Conservation (phyloP, 2,113 vertebrate species). For the Oreochromis aureus region DNA sequence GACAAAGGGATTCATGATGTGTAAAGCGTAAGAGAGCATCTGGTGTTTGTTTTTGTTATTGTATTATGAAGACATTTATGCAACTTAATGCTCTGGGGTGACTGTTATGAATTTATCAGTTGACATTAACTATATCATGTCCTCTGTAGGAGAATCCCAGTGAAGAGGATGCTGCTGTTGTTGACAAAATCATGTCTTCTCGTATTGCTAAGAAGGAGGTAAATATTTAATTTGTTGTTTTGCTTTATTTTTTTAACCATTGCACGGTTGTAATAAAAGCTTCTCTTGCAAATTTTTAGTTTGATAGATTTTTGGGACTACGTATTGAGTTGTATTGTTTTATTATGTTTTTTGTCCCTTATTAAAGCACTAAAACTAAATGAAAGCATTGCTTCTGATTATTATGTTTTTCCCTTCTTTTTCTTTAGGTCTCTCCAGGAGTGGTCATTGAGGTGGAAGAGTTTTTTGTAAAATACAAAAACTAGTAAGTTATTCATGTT, state of each 20-base stretch:
- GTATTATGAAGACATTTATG: background rate
- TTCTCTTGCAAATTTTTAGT: background rate
- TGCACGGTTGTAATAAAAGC: background rate
- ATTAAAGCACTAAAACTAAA: background rate
- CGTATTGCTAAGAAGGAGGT: conserved; percentile 92
- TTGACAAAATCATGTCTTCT: conserved; percentile 96
- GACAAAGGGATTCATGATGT: background rate
- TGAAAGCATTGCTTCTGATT: background rate
- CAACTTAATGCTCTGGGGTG: background rate
- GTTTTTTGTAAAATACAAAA: conserved; percentile 99
- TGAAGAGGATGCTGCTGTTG: conserved; percentile 97
- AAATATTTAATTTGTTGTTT: conserved; percentile 1
- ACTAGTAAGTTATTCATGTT: conserved; percentile 83
- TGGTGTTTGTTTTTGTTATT: background rate
- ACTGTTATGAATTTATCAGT: background rate
- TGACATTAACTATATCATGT: background rate
- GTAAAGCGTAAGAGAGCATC: background rate
- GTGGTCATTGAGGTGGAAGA: conserved; percentile 89
- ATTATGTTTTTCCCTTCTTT: background rate
- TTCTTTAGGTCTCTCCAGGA: conserved; percentile 81
- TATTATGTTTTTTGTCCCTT: fast-evolving
- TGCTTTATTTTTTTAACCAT: background rate
- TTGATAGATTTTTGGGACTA: background rate
- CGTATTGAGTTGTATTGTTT: background rate
- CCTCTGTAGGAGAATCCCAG: conserved; percentile 88